Base-by-base conservation (phyloP, 2,888 invertebrate genomes). In the Spodoptera littoralis region DNA sequence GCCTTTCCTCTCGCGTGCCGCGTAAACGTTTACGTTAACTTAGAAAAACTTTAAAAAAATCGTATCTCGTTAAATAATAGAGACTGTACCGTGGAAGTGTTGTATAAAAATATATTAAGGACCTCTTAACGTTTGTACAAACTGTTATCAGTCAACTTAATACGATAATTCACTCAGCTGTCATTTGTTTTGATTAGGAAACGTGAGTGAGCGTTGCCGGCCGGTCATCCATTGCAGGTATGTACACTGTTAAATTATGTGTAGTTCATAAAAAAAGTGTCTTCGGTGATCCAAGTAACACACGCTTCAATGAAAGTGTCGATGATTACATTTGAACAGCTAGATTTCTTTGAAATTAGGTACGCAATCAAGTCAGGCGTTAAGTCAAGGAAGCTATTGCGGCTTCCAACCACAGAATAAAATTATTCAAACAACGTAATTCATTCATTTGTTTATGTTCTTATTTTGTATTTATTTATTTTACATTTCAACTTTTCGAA, bases 11-110 rank as follows among this genome's bases (percentile, higher is more conserved):
- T 78, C 79, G 77, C 73, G 78, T 71, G 74, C 82, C 90, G 90
- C 93, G 93, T 87, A 90, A 90, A 90, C 80, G 82, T 89, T 91
- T 88, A 90, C 93, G 93, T 83, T 69, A 88, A 88, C 82, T 85
- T 84, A 56, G 63, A 62, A 70, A 90, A 93, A 91, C 88, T 92
- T 92, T 84, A 79, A 66, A 71, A 80, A 78, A 70, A 44, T 67
- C 64, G 48, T 58, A 60, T 66, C 52, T 54, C 11, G 55, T 60
- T 64, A 60, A 51, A 65, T 59, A 61, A 64, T 60, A 47, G 63
- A 58, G 44, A 63, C 51, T 79, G 53, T 62, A 67, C 48, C 64
- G 82, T 85, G 84, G 70, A 77, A 84, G 90, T 89, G 88, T 70
- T 73, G 60, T 61, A 65, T 79, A 80, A 27, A 57, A 65, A 64